These are phyloP conservation scores for Aramus guarauna DNA, from an alignment of 2,113 vertebrate genomes.

Conservation along the genomic window DNA sequence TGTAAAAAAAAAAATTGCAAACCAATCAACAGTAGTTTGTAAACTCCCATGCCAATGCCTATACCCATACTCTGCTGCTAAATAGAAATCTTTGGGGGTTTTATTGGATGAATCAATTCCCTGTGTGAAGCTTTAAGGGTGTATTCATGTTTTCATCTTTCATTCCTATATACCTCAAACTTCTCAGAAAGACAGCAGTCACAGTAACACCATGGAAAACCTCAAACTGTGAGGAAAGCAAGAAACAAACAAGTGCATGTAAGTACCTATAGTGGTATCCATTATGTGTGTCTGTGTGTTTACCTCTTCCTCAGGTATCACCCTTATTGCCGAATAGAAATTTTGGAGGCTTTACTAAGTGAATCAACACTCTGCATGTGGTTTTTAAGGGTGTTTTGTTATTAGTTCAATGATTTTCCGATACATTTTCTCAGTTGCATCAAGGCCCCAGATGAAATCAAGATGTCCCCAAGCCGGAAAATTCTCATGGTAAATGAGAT, in stretches of 20 bases:
- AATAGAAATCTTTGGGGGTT: background rate
- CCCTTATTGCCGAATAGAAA: background rate
- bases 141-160: background rate
- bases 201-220: background rate
- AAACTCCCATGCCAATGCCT: background rate
- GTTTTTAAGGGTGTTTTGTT: constrained; percentile 19
- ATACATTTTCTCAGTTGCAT: constrained; percentile 71
- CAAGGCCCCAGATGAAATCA: constrained; percentile 80
- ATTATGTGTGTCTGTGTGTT: background rate
- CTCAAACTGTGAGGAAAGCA: background rate
- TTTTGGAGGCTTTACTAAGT: background rate
- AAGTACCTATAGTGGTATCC: background rate
- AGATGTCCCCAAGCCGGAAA: constrained; percentile 76
- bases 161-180: background rate
- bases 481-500: constrained; percentile 70
- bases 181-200: background rate
- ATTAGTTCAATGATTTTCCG: constrained; percentile 70
- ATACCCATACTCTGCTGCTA: background rate
- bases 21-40: background rate
- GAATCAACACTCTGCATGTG: background rate
- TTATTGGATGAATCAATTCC: background rate
- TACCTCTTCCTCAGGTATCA: background rate
- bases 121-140: background rate
- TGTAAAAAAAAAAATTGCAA: background rate
- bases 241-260: background rate